Conservation (phyloP, 1,140 invertebrate species). For the Polypedilum vanderplanki region DNA sequence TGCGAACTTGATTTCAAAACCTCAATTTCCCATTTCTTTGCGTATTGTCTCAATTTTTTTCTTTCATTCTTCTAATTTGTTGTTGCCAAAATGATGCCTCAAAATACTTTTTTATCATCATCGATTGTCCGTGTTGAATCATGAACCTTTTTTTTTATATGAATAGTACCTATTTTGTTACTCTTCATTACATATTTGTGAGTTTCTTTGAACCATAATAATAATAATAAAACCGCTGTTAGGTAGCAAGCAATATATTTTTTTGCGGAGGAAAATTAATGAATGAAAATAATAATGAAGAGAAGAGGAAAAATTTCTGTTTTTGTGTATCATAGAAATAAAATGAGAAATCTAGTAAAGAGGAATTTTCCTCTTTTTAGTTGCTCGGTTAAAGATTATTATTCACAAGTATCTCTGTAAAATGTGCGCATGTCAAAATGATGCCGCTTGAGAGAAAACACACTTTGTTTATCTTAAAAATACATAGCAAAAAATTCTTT, state of each 20-base stretch:
- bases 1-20: slow-evolving; percentile 5
- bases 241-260: too few species aligned
- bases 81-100: neutral
- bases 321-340: neutral
- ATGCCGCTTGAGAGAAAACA: slow-evolving; percentile 14
- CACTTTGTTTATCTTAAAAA: slow-evolving; percentile 7
- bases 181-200: too few species aligned
- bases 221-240: too few species aligned
- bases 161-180: too few species aligned
- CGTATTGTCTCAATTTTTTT: neutral
- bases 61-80: neutral
- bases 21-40: slow-evolving; percentile 4
- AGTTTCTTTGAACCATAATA: too few species aligned
- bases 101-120: neutral
- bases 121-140: neutral
- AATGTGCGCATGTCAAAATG: neutral
- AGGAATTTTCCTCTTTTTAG: neutral
- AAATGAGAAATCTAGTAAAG: neutral
- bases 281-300: neutral
- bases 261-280: too few species aligned
- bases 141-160: too few species aligned
- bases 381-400: neutral
- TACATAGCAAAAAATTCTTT: neutral
- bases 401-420: too few species aligned
- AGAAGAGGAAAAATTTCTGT: neutral